Base-by-base conservation (phyloP, 2,888 invertebrate species). In the Cremastinae sp. region DNA sequence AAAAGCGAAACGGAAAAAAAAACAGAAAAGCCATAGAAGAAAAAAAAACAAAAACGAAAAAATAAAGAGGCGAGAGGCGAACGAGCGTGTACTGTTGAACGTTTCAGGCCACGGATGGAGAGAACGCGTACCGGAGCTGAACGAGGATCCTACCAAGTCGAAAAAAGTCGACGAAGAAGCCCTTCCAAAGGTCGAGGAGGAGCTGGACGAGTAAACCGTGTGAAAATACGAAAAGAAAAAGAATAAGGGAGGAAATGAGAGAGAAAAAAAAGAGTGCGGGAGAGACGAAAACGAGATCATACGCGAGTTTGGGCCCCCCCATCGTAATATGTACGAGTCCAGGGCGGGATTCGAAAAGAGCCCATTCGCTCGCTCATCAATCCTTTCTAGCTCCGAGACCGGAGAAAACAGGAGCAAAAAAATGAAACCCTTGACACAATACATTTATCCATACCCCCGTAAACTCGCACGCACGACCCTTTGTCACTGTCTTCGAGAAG, bases 41-140 rank as follows among this genome's bases (percentile, higher is more conserved):
- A n/a, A n/a, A 56, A 62, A 51, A 47, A 18, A 71, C 68, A 66
- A 58, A 74, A 51, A 73, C 70, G 72, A 66, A 64, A 68, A 73
- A 75, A 76, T 79, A 80, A 79, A 78, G 80, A 78, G 64, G 79
- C 81, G 80, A 82, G 79, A 79, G 80, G 28, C 28, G 84, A 83
- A 81, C 83, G 80, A 84, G 83, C 79, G 81, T 84, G 84, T 85
- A n/a, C 85, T 87, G 69, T 85, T 88, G 84, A 87, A 89, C 86
- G 84, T 89, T 89, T 89, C 89, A 89, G 89, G 89, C 89, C 86
- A 86, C 79, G 87, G 89, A 82, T 89, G 89, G 89, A 88, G 89
- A 84, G 85, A 87, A 81, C 89, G 88, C 84, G 88, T 90, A 80
- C 89, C 89, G 78, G 89, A 90, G 86, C 88, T 90, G 81, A 88